Percentiles rank a stretch among this genome's conserved stretches.
These are phyloP conservation scores for Remorina albescens DNA, from an alignment of 2,797 vertebrate genomes.

Conservation along the genomic window DNA sequence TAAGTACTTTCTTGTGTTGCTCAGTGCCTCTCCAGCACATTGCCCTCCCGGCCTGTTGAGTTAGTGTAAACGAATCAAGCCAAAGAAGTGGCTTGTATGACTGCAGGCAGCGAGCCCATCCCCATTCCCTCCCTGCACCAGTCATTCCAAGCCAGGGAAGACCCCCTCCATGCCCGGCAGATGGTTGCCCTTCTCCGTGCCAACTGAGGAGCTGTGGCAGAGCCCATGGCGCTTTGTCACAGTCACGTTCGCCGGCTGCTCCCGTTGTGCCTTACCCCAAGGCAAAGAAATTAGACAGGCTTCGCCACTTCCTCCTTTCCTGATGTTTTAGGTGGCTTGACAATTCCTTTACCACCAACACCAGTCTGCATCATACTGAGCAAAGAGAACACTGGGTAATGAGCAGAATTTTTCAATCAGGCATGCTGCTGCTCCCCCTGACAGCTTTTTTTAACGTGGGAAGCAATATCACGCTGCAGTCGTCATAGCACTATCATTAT, in stretches of 20 bases:
- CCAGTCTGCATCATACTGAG: slow-evolving; percentile 66
- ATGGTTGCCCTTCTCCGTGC: slow-evolving; percentile 72
- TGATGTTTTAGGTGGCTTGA: slow-evolving; percentile 52
- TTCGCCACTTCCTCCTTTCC: slow-evolving; percentile 56
- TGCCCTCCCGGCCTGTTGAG: slow-evolving; percentile 51
- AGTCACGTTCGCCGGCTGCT: slow-evolving; percentile 73
- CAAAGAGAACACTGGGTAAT: slow-evolving; percentile 67
- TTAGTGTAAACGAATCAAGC: slow-evolving; percentile 67
- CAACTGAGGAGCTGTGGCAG: slow-evolving; percentile 63
- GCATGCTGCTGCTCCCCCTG: slow-evolving; percentile 44
- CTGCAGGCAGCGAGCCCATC: slow-evolving; percentile 57
- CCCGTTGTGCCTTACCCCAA: slow-evolving; percentile 47
- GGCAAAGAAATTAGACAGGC: slow-evolving; percentile 54
- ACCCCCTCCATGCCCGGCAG: slow-evolving; percentile 77
- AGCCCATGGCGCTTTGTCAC: slow-evolving; percentile 74
- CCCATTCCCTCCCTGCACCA: slow-evolving; percentile 40
- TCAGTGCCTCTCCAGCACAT: slow-evolving; percentile 51
- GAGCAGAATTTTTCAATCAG: slow-evolving; percentile 77
- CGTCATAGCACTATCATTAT: slow-evolving; percentile 66
- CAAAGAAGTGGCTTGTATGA: slow-evolving; percentile 62
- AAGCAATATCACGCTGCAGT: slow-evolving; percentile 50
- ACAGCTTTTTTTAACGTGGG: slow-evolving; percentile 55
- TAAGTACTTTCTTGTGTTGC: slow-evolving; percentile 58
- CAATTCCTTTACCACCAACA: slow-evolving; percentile 55
- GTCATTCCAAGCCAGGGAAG: slow-evolving; percentile 69